phyloP scores from a whole-genome alignment of 1,140 invertebrate genomes.

The Parapsyche elsis region DNA sequence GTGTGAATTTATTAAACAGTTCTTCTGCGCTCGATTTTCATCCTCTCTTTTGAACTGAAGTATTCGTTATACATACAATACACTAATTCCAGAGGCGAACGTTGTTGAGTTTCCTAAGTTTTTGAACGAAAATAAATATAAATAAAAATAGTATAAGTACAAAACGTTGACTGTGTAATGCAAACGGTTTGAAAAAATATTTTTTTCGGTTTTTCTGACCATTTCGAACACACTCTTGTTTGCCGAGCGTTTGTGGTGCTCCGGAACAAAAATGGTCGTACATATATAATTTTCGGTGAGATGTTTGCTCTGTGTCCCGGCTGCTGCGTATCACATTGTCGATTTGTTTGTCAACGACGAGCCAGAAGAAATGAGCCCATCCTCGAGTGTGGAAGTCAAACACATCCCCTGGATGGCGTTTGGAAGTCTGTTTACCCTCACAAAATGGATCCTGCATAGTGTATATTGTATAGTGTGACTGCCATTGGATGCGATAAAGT shows the following conservation, averaged over 20 bases:
- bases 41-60: no score
- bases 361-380: conserved; percentile 20
- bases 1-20: no score
- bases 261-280: not conserved
- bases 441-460: conserved; percentile 28
- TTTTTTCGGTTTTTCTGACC: conserved; percentile 11
- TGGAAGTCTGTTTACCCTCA: conserved; percentile 1
- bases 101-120: no score
- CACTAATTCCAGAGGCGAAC: no score
- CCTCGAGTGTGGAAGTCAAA: not conserved
- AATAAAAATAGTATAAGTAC: not conserved
- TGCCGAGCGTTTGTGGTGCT: not conserved
- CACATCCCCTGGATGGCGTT: conserved; percentile 27
- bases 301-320: conserved; percentile 19
- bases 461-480: no score
- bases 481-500: no score
- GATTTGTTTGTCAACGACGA: conserved; percentile 39
- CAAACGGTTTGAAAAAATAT: conserved; percentile 22
- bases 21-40: no score
- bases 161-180: not conserved
- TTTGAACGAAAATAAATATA: no score
- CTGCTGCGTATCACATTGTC: conserved; percentile 36
- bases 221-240: not conserved
- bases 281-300: conserved; percentile 19
- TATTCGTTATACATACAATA: no score